Conservation (phyloP, 2,113 vertebrate genomes). For the Canis aureus region DNA sequence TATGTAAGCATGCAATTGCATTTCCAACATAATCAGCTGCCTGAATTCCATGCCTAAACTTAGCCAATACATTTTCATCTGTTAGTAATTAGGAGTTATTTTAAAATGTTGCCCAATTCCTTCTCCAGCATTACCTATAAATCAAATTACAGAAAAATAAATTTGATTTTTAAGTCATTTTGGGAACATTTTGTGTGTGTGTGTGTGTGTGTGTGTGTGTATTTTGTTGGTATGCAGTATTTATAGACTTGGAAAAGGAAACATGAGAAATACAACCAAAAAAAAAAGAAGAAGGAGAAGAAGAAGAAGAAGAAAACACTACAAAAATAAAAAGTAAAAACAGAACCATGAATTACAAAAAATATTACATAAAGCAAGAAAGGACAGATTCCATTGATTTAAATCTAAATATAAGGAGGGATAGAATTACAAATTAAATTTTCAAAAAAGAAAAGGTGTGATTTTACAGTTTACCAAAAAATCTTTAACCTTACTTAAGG, state of each 20-base stretch:
- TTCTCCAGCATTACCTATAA: constrained; percentile 72
- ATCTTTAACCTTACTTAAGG: background rate
- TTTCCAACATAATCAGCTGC: constrained; percentile 73
- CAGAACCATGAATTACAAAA: constrained; percentile 16
- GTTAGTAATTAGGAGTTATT: constrained; percentile 79
- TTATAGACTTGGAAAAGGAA: constrained; percentile 54
- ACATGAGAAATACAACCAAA: constrained; percentile 49
- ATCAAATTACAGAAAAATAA: constrained; percentile 76
- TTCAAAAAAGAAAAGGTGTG: background rate
- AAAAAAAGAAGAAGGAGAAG: background rate
- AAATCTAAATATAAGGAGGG: background rate
- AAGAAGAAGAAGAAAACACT: background rate
- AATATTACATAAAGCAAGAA: background rate
- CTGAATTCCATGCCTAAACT: constrained; percentile 52
- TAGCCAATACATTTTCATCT: constrained; percentile 69
- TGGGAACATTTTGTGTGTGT: constrained; percentile 42
- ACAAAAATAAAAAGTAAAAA: background rate
- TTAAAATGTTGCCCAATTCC: constrained; percentile 60
- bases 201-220: constrained; percentile 48
- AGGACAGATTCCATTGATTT: background rate
- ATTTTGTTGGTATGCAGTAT: background rate
- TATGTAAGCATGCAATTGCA: background rate
- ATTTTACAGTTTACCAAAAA: background rate
- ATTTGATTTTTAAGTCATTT: constrained; percentile 72
- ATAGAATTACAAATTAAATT: background rate